Evolutionary conservation across 2,113 vertebrate species (phyloP).

Genomic region (Dicentrarchus labrax): DNA sequence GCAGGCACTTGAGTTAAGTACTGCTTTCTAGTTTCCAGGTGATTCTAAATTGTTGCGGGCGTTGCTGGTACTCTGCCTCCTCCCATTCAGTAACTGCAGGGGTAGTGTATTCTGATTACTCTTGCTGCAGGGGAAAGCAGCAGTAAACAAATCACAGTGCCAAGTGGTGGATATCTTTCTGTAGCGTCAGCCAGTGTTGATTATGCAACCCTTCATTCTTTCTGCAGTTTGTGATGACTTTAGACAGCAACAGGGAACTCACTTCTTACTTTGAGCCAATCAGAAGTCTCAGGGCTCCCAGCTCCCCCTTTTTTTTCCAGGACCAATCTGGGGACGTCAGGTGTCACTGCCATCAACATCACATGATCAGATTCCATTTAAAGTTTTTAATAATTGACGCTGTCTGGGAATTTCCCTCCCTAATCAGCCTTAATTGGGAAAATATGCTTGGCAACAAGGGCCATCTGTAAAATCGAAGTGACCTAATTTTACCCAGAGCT

Average conservation of each 20-base stretch:
- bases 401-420: conserved; percentile 79
- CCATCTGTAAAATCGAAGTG: conserved; percentile 80
- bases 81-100: neutral
- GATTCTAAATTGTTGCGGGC: neutral
- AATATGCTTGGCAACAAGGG: conserved; percentile 77
- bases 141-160: neutral
- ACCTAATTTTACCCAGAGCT: conserved; percentile 68
- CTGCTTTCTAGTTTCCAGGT: neutral
- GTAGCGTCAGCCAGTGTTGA: conserved; percentile 20
- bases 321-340: conserved; percentile 61
- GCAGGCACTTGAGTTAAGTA: neutral
- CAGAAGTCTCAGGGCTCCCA: conserved; percentile 23
- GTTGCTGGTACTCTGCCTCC: neutral
- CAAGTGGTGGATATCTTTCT: neutral
- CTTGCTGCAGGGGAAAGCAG: neutral
- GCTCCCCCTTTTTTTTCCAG: neutral
- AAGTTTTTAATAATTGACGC: conserved; percentile 82
- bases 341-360: conserved; percentile 49
- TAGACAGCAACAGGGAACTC: conserved; percentile 63
- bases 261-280: conserved; percentile 54
- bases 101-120: neutral
- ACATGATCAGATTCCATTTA: conserved; percentile 77
- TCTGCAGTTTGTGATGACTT: conserved; percentile 40
- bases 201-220: neutral
- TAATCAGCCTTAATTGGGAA: conserved; percentile 82